Base-by-base conservation (phyloP, 2,113 vertebrate genomes). In the Atrichornis clamosus region DNA sequence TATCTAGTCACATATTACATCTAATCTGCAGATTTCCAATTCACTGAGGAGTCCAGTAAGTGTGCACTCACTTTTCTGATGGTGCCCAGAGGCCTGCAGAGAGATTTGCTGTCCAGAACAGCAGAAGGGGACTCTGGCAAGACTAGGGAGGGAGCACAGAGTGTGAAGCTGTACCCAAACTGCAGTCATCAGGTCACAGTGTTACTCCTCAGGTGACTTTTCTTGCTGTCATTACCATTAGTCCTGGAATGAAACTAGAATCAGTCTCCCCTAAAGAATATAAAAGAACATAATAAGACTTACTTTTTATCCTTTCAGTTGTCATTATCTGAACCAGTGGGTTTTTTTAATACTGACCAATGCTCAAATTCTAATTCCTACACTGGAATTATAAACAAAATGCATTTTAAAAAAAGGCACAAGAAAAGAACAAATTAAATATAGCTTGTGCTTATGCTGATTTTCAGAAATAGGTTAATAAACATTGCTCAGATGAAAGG, bases 391-490 rank as follows among this genome's bases (percentile, higher is more conserved):
- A 52, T 91, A 69, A 82, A 24, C 32, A 68, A 75, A 89, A 2
- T 12, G 74, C 2, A 5, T 9, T 22, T 3, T 12, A 15, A 73
- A 39, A 58, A 75, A 55, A 32, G 80, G 50, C 33, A 88, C 30
- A 60, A 84, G 72, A 91, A 96, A 93, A 94, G 79, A 92, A 86
- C 65, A 92, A 93, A 92, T 95, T 93, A 96, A 96, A 95, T 95
- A 88, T 75, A 87, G 56, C 69, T 95, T 92, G 23, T 84, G 85
- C 95, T 93, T 94, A 93, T 89, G 85, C 83, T 90, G 93, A 92
- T 94, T 94, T 94, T 94, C 92, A 94, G 89, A 95, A 96, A 97
- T 95, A 97, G 85, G 92, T 96, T 96, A 97, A 96, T 97, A 98
- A 97, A 96, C 90, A 96, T 68, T 89, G 94, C 95, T 90, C 90